These are phyloP conservation scores for Cacatua alba DNA, from an alignment of 2,113 vertebrate genomes.

Conservation along the genomic window DNA sequence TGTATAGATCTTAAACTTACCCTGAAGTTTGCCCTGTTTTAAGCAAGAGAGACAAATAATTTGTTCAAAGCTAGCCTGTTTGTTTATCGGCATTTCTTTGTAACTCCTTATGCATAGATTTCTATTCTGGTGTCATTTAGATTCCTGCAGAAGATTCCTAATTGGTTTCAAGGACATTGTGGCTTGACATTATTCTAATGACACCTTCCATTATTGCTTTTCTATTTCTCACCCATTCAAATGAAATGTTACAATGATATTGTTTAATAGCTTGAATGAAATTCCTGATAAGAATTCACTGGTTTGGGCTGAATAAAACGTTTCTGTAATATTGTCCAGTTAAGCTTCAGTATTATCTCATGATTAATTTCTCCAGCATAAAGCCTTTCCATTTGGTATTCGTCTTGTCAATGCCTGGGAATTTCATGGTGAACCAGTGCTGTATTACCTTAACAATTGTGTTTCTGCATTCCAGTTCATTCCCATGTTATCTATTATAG, in stretches of 20 bases:
- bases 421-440: background rate
- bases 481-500: background rate
- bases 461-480: background rate
- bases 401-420: background rate
- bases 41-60: background rate
- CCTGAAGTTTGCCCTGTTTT: background rate
- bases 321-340: background rate
- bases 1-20: background rate
- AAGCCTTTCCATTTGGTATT: background rate
- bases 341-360: background rate
- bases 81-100: background rate
- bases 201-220: background rate
- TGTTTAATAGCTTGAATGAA: background rate
- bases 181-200: background rate
- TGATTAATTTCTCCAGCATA: background rate
- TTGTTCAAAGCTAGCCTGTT: background rate
- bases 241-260: background rate
- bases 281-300: background rate
- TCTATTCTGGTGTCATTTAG: background rate
- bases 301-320: background rate
- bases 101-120: background rate
- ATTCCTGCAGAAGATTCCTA: background rate
- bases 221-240: background rate
- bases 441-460: background rate
- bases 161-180: background rate